Conservation (phyloP, 1,140 invertebrate species). For the Orchesella cincta region DNA sequence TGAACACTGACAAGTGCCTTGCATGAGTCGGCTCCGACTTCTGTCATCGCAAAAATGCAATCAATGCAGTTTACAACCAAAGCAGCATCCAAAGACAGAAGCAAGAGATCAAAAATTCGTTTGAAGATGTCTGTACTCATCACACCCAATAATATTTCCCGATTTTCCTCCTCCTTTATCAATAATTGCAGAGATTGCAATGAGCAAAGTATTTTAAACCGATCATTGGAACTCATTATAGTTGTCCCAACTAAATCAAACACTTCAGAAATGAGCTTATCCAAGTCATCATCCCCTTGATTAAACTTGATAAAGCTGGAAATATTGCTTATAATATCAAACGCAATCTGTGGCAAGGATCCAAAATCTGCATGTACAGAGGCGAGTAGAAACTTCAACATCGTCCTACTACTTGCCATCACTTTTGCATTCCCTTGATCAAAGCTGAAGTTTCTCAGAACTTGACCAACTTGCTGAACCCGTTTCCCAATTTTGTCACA, state of each 20-base stretch:
- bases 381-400: background rate
- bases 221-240: background rate
- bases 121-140: background rate
- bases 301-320: background rate
- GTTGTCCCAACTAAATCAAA: background rate
- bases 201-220: background rate
- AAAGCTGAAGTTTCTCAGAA: conserved; percentile 11
- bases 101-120: background rate
- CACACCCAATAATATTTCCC: background rate
- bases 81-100: background rate
- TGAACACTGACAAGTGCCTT: background rate
- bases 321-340: conserved; percentile 4
- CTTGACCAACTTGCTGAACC: background rate
- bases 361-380: background rate
- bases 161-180: background rate
- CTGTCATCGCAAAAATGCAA: background rate
- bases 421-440: background rate
- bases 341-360: background rate
- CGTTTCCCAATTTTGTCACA: background rate
- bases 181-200: background rate
- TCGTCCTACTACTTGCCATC: background rate
- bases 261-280: background rate
- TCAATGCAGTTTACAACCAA: background rate
- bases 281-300: background rate
- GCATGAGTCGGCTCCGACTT: background rate